Evolutionary conservation across 2,888 invertebrate genomes (phyloP).

Genomic region (Crioceris asparagi): DNA sequence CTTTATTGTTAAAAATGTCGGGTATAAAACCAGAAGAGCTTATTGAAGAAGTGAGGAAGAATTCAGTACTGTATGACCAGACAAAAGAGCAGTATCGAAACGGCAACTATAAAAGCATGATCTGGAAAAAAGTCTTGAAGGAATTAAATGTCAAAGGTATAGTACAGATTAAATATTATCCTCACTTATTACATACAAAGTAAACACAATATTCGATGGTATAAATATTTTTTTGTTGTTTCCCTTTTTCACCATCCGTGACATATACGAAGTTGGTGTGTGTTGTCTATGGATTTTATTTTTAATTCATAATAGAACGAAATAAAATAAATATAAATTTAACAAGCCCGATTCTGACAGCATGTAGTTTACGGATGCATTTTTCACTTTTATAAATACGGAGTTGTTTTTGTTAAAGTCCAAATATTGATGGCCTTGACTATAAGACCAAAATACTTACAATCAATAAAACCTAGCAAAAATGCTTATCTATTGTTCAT

Average conservation of each 20-base stretch:
- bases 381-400: too few species aligned
- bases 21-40: too few species aligned
- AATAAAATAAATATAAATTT: constrained; percentile 1
- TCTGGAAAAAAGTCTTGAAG: too few species aligned
- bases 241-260: not conserved
- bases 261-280: not conserved
- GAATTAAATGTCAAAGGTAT: too few species aligned
- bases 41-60: too few species aligned
- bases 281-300: not conserved
- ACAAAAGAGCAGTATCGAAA: too few species aligned
- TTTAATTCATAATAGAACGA: not conserved
- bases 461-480: constrained; percentile 2
- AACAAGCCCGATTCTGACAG: too few species aligned
- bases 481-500: constrained; percentile 2
- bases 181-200: constrained; percentile 1
- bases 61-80: too few species aligned
- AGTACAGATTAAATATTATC: constrained; percentile 1
- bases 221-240: not conserved
- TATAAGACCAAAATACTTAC: constrained; percentile 1
- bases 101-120: constrained; percentile 5
- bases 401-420: not conserved
- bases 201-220: not conserved
- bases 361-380: too few species aligned
- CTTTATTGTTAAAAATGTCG: not conserved
- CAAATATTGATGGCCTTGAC: constrained; percentile 1